A percentile compares a stretch with the other conserved stretches of the same genome.
phyloP scores from a whole-genome alignment of 2,797 vertebrate genomes.

The Chanos chanos region DNA sequence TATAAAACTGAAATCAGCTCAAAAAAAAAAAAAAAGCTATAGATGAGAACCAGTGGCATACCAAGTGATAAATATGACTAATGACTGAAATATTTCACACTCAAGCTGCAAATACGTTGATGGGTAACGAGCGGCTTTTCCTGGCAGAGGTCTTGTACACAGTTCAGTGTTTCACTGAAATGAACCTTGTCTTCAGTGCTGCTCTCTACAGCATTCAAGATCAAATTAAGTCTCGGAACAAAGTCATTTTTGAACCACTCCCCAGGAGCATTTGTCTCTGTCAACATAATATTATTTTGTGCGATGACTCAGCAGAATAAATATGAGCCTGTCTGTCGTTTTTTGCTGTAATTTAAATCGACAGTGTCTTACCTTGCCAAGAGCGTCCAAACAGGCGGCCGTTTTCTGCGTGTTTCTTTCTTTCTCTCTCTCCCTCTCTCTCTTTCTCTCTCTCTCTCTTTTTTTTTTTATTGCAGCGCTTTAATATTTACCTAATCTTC shows the following conservation, averaged over 20 bases:
- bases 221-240: conserved; percentile 55
- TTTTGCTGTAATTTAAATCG: conserved; percentile 55
- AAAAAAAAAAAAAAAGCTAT: neutral
- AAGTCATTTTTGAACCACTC: conserved; percentile 54
- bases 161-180: conserved; percentile 43
- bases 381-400: neutral
- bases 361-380: conserved; percentile 50
- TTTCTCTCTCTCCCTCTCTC: neutral
- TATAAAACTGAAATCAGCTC: too few relatives aligned
- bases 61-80: conserved; percentile 42
- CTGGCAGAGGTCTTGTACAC: conserved; percentile 48
- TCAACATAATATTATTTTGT: conserved; percentile 62
- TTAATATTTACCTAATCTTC: neutral
- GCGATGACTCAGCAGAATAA: conserved; percentile 63
- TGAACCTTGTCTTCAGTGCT: conserved; percentile 47
- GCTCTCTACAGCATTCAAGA: conserved; percentile 46
- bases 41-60: neutral
- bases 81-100: conserved; percentile 44
- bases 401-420: conserved; percentile 30
- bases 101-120: conserved; percentile 12
- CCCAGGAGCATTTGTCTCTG: conserved; percentile 61
- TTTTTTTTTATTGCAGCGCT: too few relatives aligned
- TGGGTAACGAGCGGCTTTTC: conserved; percentile 37
- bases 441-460: too few relatives aligned
- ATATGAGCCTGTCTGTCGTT: conserved; percentile 35